Evolutionary conservation across 2,888 invertebrate species (phyloP), one percentile per base, ranked within the genome.

Genomic region (Coelopa pilipes): DNA sequence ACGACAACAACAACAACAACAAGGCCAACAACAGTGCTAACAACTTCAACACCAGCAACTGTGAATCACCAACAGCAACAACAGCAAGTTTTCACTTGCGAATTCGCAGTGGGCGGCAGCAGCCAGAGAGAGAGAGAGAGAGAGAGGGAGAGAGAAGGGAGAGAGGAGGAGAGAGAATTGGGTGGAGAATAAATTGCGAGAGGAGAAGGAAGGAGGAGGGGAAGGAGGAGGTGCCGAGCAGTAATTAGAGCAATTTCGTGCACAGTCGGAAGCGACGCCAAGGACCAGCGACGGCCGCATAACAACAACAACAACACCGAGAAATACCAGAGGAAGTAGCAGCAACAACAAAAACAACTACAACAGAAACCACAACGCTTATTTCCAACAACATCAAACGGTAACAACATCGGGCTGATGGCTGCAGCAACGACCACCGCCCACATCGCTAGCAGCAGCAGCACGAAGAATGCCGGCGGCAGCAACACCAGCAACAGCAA

Each of bases 371-470:
- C 13, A 55, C 66, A 72, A 63, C 17, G 59, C 17, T 19, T 55
- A 62, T 45, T 45, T n/a, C 24, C 47, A 70, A 24, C 53, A 63
- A 17, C 73, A 34, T 21, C 21, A 45, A 57, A 24, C 4, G 68
- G 47, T 60, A 71, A 62, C 21, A 57, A 46, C 46, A 60, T 10
- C 57, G n/a, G 21, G 7, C 19, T 24, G 77, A 83, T 83, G 84
- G 83, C 83, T 66, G 80, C 80, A 62, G 81, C 81, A 72, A 82
- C 81, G 71, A 79, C 81, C 68, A 80, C 81, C 77, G 77, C 81
- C 68, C 81, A 80, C 74, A 71, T 81, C 17, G 66, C 53, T 49
- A 70, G 57, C 67, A 68, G 17, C 47, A 55, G 21, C 50, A 65
- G 49, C 45, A 70, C 9, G 15, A 63, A 12, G 57, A 69, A 19